phyloP scores from a whole-genome alignment of 2,888 invertebrate genomes.

The Luperina nickerlii region DNA sequence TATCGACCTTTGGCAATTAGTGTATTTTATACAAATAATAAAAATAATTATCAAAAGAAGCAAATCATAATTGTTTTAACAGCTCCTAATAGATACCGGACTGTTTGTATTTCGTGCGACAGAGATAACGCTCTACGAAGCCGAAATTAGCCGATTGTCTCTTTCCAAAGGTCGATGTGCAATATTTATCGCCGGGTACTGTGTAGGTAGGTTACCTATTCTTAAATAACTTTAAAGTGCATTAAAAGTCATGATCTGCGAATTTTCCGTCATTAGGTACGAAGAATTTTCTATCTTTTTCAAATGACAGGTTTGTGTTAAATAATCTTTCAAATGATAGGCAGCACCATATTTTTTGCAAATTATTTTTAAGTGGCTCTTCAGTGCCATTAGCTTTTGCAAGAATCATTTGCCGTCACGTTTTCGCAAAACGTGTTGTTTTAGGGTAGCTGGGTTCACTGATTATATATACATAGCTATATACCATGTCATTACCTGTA shows the following conservation, averaged over 20 bases:
- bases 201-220: neutral
- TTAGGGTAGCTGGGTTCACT: neutral
- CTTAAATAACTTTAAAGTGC: neutral
- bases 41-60: no score
- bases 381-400: constrained; percentile 22
- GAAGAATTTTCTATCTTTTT: neutral
- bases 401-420: constrained; percentile 29
- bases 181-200: no score
- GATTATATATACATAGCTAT: no score
- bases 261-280: constrained; percentile 19
- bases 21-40: no score
- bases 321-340: constrained; percentile 14
- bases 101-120: no score
- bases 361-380: constrained; percentile 16
- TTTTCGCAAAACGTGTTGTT: constrained; percentile 27
- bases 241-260: neutral
- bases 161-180: no score
- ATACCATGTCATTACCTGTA: neutral
- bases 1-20: no score
- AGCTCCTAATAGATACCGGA: no score
- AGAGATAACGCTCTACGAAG: no score
- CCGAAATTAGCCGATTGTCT: no score
- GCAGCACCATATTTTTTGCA: neutral
- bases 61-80: no score
- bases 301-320: constrained; percentile 19